A percentile compares a stretch with the other conserved stretches of the same genome.
These are phyloP conservation scores for Scaptomyza graminum DNA, from an alignment of 1,140 invertebrate species.

Conservation along the genomic window DNA sequence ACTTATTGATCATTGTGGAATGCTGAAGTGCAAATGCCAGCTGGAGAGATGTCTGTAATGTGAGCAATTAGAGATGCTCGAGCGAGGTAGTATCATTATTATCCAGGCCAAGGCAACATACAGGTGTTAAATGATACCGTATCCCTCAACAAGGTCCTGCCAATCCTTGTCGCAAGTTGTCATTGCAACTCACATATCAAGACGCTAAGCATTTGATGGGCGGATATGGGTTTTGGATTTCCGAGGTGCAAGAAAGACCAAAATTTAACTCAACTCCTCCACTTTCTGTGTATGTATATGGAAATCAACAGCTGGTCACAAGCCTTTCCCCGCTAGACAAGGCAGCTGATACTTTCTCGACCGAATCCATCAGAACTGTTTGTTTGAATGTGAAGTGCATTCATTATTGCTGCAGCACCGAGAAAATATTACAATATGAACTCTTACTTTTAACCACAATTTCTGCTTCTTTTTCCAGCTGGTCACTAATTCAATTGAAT, in stretches of 20 bases:
- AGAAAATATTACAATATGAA: slow-evolving; percentile 23
- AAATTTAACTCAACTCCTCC: slow-evolving; percentile 8
- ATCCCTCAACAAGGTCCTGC: neutral
- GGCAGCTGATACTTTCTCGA: slow-evolving; percentile 47
- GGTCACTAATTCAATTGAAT: slow-evolving; percentile 59
- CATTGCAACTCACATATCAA: slow-evolving; percentile 43
- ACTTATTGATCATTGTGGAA: slow-evolving; percentile 73
- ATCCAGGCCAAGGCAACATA: slow-evolving; percentile 25
- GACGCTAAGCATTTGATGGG: slow-evolving; percentile 38
- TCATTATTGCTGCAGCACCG: neutral
- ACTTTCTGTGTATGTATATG: slow-evolving; percentile 17
- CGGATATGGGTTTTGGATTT: slow-evolving; percentile 65
- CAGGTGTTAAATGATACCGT: slow-evolving; percentile 66
- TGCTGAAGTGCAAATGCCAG: slow-evolving; percentile 69
- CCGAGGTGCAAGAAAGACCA: slow-evolving; percentile 3
- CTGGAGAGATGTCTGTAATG: slow-evolving; percentile 60
- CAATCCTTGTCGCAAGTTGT: slow-evolving; percentile 37
- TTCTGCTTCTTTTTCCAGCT: slow-evolving; percentile 66
- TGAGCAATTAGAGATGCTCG: slow-evolving; percentile 62
- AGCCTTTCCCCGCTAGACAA: slow-evolving; percentile 26
- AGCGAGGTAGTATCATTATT: slow-evolving; percentile 60
- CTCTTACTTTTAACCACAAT: slow-evolving; percentile 48
- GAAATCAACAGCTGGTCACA: slow-evolving; percentile 27
- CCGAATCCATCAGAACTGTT: slow-evolving; percentile 62
- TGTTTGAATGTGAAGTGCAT: slow-evolving; percentile 59